A percentile compares a stretch with the other conserved stretches of the same genome.
Evolutionary conservation across 92 coral and sea anemone species (phyloP).

Genomic region (Diadumene lineata): DNA sequence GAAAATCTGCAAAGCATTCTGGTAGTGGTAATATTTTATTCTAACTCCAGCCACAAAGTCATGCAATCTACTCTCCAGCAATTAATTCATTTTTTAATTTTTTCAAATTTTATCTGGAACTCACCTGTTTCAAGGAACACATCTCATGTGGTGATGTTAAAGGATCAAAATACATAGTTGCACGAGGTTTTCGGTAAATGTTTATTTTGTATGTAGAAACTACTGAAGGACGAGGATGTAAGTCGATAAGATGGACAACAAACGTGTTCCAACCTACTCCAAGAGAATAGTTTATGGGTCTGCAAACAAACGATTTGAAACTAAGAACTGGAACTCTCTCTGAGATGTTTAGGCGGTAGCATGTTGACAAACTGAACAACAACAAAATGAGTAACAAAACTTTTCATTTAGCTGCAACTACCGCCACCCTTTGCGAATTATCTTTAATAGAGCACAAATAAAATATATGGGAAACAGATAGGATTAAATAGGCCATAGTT

Average conservation of each 20-base stretch:
- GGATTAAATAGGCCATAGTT: too few species aligned
- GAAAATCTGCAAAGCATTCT: too few species aligned
- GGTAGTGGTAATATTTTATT: too few species aligned
- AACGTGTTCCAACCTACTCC: conserved; percentile 89
- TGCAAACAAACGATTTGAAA: too few species aligned
- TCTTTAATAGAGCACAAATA: not conserved
- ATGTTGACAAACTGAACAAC: too few species aligned
- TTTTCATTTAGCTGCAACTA: not conserved
- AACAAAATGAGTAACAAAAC: too few species aligned
- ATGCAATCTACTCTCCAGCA: too few species aligned
- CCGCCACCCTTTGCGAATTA: not conserved
- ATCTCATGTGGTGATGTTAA: conserved; percentile 42
- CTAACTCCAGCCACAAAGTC: too few species aligned
- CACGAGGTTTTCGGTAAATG: conserved; percentile 67
- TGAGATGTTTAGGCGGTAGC: too few species aligned
- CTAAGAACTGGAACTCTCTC: too few species aligned
- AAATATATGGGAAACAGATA: too few species aligned
- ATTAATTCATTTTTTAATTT: too few species aligned
- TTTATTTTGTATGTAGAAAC: conserved; percentile 41
- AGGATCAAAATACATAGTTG: conserved; percentile 33
- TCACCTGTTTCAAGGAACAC: conserved; percentile 68
- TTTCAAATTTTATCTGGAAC: not conserved
- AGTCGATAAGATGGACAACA: conserved; percentile 53
- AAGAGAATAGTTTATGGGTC: conserved; percentile 62
- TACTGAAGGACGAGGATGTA: conserved; percentile 16